Evolutionary conservation across 1,140 invertebrate species (phyloP).

Genomic region (Luehdorfia chinensis): DNA sequence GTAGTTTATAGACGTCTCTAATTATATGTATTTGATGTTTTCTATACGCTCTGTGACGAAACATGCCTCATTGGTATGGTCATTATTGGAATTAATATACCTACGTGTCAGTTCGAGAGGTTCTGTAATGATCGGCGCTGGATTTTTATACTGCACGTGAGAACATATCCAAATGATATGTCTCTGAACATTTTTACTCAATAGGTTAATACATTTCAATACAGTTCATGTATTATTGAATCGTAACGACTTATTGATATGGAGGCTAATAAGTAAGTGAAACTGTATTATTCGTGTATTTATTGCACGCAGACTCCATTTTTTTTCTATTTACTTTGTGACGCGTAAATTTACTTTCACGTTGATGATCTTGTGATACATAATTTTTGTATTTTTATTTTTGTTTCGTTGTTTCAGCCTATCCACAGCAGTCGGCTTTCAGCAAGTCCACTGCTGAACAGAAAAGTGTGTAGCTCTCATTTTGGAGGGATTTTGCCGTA

Average conservation of each 20-base stretch:
- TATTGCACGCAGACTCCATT: no score
- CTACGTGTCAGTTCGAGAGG: slow-evolving; percentile 70
- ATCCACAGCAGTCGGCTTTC: no score
- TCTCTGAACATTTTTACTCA: slow-evolving; percentile 54
- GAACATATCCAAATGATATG: slow-evolving; percentile 64
- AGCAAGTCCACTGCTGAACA: no score
- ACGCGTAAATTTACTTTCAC: no score
- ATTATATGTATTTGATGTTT: slow-evolving; percentile 75
- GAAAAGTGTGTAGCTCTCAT: no score
- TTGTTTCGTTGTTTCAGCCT: no score
- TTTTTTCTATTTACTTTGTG: no score
- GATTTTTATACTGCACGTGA: slow-evolving; percentile 71
- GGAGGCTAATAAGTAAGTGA: slow-evolving; percentile 9
- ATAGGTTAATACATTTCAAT: slow-evolving; percentile 30
- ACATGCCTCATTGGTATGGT: slow-evolving; percentile 59
- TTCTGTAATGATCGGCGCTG: slow-evolving; percentile 58
- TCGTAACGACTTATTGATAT: slow-evolving; percentile 17
- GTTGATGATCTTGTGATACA: no score
- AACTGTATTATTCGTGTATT: no score
- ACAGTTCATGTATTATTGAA: slow-evolving; percentile 19
- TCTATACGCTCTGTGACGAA: slow-evolving; percentile 72
- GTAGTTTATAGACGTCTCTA: slow-evolving; percentile 70
- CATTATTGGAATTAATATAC: slow-evolving; percentile 75
- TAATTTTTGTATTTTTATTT: no score
- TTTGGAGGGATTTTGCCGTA: no score